Evolutionary conservation across 2,113 vertebrate genomes (phyloP), one percentile per base, ranked within the genome.

Genomic region (Triplophysa rosa): DNA sequence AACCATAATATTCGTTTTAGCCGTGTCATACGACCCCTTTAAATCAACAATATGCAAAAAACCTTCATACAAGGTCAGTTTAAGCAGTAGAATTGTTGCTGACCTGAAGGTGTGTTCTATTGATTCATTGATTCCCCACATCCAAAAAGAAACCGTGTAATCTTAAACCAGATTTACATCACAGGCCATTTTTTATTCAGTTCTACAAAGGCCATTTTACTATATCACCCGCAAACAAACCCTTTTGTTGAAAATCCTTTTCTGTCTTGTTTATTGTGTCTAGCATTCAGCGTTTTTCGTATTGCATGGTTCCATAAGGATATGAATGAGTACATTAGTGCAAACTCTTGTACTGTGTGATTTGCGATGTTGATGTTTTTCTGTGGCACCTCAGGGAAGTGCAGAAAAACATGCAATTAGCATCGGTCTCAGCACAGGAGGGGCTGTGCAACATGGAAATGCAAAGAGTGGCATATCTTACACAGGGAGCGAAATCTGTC

Each of bases 331-430:
- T 65, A 62, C 61, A 71, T 54, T 49, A 47, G 56, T 67, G 68
- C 75, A 47, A 74, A 78, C 21, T 81, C 64, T n/a, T 56, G 33
- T 68, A 84, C 63, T 54, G 68, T 59, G 75, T 66, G 67, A 74
- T 78, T 84, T 81, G 79, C 61, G 79, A 72, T 81, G 83, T 81
- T 78, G 76, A 74, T 81, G 75, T 84, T 81, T 79, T 84, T 84
- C 71, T 66, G 75, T 21, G 67, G 70, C 79, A 81, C 79, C 67
- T 84, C 56, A 17, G 79, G 83, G 83, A 84, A 84, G 83, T 68
- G 29, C 77, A 81, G 74, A 78, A 80, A 84, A 84, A 84, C 79
- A 81, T 49, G 79, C 83, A 84, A 81, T 84, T 84, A 84, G 83
- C 73, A 72, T 74, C 37, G 66, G 70, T 61, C 68, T 26, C 40